phyloP scores from a whole-genome alignment of 2,888 invertebrate species.

The Temnothorax rugatulus region DNA sequence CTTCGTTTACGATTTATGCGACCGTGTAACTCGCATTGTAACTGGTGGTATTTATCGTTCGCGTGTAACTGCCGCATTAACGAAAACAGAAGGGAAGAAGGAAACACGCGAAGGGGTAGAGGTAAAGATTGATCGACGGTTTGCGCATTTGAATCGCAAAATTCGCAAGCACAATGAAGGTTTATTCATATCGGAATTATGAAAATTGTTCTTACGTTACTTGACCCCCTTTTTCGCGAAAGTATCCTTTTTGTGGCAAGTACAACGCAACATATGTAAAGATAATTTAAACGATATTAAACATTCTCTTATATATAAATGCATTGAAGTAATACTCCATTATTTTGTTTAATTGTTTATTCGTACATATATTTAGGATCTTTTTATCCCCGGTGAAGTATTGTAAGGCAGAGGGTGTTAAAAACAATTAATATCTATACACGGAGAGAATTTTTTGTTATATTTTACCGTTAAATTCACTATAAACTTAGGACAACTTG shows the following conservation, averaged over 20 bases:
- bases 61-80: slow-evolving; percentile 56
- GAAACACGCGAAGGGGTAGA: slow-evolving; percentile 45
- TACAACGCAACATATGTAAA: neutral
- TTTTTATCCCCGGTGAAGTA: neutral
- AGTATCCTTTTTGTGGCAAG: neutral
- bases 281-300: neutral
- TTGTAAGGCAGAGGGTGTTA: neutral
- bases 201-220: slow-evolving; percentile 28
- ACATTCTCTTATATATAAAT: neutral
- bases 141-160: slow-evolving; percentile 52
- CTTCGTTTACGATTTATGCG: slow-evolving; percentile 58
- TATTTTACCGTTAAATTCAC: no score
- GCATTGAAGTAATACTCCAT: neutral
- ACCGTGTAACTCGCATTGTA: slow-evolving; percentile 54
- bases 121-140: slow-evolving; percentile 47
- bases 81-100: slow-evolving; percentile 18
- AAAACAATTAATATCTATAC: neutral
- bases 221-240: neutral
- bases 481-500: no score
- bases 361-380: neutral
- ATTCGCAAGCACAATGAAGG: slow-evolving; percentile 18
- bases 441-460: no score
- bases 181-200: slow-evolving; percentile 37
- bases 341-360: neutral
- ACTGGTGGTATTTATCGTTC: slow-evolving; percentile 55